These are phyloP conservation scores for Cyrtodaria siliqua DNA, from an alignment of 2,888 invertebrate species.

Conservation along the genomic window DNA sequence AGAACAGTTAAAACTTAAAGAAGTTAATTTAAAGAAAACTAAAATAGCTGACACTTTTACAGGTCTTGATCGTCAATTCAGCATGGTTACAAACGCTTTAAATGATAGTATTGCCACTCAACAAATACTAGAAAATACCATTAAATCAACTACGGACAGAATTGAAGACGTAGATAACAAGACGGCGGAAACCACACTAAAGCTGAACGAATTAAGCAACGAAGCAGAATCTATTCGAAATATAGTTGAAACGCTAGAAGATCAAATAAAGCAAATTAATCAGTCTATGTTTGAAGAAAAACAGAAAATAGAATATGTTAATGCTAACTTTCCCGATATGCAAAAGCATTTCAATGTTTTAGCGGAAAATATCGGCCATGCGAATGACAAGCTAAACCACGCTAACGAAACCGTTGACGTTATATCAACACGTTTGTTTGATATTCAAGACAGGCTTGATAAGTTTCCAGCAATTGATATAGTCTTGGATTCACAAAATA, in stretches of 20 bases:
- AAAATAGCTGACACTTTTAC: neutral
- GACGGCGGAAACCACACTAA: neutral
- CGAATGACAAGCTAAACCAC: constrained; percentile 4
- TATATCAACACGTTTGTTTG: constrained; percentile 8
- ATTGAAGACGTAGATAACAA: neutral
- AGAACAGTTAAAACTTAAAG: neutral
- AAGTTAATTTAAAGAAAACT: neutral
- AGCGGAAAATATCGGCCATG: constrained; percentile 3
- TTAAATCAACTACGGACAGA: neutral
- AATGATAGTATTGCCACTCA: constrained; percentile 9
- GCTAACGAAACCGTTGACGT: neutral
- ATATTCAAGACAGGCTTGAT: constrained; percentile 20
- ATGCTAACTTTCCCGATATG: constrained; percentile 38
- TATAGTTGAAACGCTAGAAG: constrained; percentile 11
- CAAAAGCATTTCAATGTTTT: constrained; percentile 19
- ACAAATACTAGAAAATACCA: constrained; percentile 7
- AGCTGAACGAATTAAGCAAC: neutral
- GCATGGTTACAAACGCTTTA: neutral
- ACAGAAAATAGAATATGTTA: constrained; percentile 41
- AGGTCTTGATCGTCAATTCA: neutral
- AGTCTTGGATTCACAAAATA: constrained; percentile 28
- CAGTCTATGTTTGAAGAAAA: constrained; percentile 50
- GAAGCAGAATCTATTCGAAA: constrained; percentile 1
- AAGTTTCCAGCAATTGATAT: constrained; percentile 26
- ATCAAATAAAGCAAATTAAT: constrained; percentile 30